These are phyloP conservation scores for Aphodius sticticus DNA, from an alignment of 2,888 invertebrate genomes.

Conservation along the genomic window DNA sequence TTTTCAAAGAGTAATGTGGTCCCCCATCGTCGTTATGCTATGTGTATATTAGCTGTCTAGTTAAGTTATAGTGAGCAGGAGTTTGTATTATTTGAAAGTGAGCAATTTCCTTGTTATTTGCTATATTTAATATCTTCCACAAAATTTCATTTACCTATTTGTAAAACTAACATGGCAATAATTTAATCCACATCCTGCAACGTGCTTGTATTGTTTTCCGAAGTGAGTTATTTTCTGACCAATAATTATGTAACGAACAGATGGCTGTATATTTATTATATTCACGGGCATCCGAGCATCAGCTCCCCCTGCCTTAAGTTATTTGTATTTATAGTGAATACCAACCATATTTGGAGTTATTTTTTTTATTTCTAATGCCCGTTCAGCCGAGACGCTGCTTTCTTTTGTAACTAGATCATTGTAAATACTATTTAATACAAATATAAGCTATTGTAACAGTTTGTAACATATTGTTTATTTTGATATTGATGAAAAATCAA, in stretches of 20 bases:
- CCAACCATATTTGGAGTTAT: conserved; percentile 11
- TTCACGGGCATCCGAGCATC: not conserved
- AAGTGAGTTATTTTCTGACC: conserved; percentile 9
- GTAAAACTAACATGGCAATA: not conserved
- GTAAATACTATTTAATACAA: conserved; percentile 27
- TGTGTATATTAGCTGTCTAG: not conserved
- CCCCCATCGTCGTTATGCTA: not conserved
- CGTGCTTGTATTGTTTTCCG: conserved; percentile 20
- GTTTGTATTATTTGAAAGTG: not conserved
- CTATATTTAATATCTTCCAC: not conserved
- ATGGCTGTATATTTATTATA: not conserved
- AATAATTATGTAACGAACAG: not conserved
- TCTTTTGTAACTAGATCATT: conserved; percentile 24
- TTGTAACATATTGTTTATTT: conserved; percentile 24
- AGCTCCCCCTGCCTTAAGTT: conserved; percentile 13
- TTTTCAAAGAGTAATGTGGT: not conserved
- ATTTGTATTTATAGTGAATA: conserved; percentile 20
- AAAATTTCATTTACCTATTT: not conserved
- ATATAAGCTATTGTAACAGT: conserved; percentile 27
- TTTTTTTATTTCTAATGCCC: not conserved
- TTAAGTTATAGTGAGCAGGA: not conserved
- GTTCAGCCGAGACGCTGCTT: conserved; percentile 7
- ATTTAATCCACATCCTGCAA: conserved; percentile 6
- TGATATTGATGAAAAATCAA: not conserved
- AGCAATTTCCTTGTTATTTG: not conserved